These are phyloP conservation scores for Agonopterix arenella DNA, from an alignment of 2,888 invertebrate genomes.

Conservation along the genomic window DNA sequence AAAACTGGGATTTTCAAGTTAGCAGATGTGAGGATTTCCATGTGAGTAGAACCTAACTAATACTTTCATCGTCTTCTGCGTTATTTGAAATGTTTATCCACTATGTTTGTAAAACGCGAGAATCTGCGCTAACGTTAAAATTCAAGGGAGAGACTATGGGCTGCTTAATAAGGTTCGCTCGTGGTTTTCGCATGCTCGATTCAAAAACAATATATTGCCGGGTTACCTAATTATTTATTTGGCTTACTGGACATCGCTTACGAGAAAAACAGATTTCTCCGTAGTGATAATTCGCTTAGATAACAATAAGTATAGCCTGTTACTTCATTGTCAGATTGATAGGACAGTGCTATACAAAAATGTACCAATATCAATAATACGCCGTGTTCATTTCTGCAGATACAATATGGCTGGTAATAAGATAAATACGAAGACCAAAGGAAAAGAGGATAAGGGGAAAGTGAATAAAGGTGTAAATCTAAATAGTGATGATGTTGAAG, in stretches of 20 bases:
- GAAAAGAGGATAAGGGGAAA: constrained; percentile 58
- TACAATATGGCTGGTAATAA: constrained; percentile 63
- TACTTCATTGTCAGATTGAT: constrained; percentile 7
- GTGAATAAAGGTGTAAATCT: constrained; percentile 39
- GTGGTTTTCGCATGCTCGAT: constrained; percentile 49
- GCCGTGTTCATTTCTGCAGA: constrained; percentile 1
- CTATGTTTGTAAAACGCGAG: constrained; percentile 20
- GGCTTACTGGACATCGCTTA: background rate
- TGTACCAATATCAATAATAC: constrained; percentile 17
- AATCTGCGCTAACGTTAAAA: constrained; percentile 42
- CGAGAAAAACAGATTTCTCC: background rate
- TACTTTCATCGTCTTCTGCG: constrained; percentile 43
- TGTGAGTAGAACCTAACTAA: constrained; percentile 42
- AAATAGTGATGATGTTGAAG: constrained; percentile 53
- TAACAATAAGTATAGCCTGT: background rate
- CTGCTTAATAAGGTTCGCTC: constrained; percentile 44
- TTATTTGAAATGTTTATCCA: constrained; percentile 29
- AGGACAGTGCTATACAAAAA: constrained; percentile 41
- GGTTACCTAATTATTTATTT: background rate
- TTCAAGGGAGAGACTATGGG: constrained; percentile 70
- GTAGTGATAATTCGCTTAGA: too few species aligned
- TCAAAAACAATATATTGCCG: constrained; percentile 8
- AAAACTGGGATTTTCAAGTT: constrained; percentile 62
- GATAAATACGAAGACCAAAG: constrained; percentile 55
- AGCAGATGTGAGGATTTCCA: constrained; percentile 49